Conservation (phyloP, 2,888 invertebrate genomes). For the Hecatera dysodea region DNA sequence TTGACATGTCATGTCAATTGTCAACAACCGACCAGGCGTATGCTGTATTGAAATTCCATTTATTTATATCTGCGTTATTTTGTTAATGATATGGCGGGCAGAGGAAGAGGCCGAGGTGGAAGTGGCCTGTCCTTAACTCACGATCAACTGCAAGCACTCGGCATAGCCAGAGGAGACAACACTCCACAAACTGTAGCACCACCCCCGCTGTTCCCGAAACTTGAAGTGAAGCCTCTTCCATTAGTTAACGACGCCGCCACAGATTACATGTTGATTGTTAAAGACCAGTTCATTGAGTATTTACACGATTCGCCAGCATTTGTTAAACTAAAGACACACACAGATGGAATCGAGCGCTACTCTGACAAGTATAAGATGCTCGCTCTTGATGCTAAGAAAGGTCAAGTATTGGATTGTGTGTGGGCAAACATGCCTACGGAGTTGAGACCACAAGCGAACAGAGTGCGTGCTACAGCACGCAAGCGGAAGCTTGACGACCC, state of each 20-base stretch:
- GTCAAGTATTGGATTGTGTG: conserved; percentile 87
- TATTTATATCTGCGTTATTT: conserved; percentile 8
- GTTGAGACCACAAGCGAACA: conserved; percentile 88
- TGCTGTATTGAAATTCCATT: not conserved
- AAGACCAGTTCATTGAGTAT: conserved; percentile 93
- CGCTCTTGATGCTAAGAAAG: conserved; percentile 87
- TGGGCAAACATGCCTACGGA: conserved; percentile 93
- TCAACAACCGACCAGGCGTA: not conserved
- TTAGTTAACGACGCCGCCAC: conserved; percentile 90
- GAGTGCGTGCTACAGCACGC: conserved; percentile 75
- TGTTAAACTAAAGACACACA: conserved; percentile 87
- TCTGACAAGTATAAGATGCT: conserved; percentile 91
- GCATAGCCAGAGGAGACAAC: conserved; percentile 90
- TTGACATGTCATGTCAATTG: not conserved
- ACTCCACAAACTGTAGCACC: conserved; percentile 89
- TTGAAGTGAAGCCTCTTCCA: conserved; percentile 90
- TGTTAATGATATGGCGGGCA: conserved; percentile 78
- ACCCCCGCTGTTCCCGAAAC: conserved; percentile 91
- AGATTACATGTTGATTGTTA: conserved; percentile 93
- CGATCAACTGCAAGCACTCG: conserved; percentile 91
- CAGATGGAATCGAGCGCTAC: conserved; percentile 89
- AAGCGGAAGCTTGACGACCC: conserved; percentile 85
- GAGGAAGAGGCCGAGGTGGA: conserved; percentile 90
- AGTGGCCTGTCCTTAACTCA: conserved; percentile 88
- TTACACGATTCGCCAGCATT: conserved; percentile 93